Conservation (phyloP, 2,888 invertebrate genomes). For the Netelia melanura region DNA sequence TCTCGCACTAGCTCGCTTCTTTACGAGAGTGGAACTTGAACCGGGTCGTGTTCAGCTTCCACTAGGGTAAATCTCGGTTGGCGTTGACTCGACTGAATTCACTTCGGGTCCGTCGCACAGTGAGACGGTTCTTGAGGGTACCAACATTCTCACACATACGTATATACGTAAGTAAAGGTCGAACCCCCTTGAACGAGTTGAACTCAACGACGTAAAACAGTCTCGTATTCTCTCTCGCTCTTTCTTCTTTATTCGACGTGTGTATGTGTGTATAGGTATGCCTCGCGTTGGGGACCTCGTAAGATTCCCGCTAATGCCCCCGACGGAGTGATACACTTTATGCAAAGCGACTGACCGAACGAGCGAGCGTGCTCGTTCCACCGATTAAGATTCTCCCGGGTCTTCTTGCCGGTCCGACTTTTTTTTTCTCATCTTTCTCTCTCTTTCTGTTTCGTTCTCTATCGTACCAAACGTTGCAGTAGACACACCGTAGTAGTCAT, state of each 20-base stretch:
- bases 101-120: constrained; percentile 17
- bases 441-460: not conserved
- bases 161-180: constrained; percentile 2
- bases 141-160: not conserved
- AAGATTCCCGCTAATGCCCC: constrained; percentile 67
- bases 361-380: constrained; percentile 69
- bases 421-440: not conserved
- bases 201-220: constrained; percentile 35
- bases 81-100: constrained; percentile 37
- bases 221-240: constrained; percentile 18
- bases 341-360: constrained; percentile 73
- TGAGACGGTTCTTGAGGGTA: constrained; percentile 42
- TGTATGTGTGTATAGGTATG: not conserved
- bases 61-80: constrained; percentile 49
- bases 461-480: constrained; percentile 19
- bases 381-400: constrained; percentile 76
- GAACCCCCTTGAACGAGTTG: constrained; percentile 30
- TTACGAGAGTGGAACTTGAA: constrained; percentile 57
- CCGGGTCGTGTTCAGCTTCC: constrained; percentile 58
- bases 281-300: constrained; percentile 27
- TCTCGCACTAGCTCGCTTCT: constrained; percentile 13
- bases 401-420: constrained; percentile 33
- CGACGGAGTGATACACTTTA: constrained; percentile 74
- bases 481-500: not conserved
- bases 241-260: constrained; percentile 48